Conservation (phyloP, 2,888 invertebrate species). For the Tenthredo distinguenda region DNA sequence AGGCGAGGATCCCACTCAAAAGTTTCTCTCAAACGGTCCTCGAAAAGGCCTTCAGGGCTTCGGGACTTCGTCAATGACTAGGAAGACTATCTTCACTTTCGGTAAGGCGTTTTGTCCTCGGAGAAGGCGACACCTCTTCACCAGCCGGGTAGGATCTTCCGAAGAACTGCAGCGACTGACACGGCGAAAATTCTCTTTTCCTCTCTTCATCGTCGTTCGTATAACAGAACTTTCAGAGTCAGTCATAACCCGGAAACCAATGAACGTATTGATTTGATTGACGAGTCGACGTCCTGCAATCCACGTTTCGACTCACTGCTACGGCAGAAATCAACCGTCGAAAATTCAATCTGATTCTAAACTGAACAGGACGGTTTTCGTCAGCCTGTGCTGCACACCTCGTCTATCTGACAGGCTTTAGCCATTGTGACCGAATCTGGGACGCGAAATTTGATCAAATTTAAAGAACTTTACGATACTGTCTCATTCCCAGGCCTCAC, state of each 20-base stretch:
- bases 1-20: neutral
- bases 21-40: neutral
- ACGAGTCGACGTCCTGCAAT: neutral
- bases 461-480: too few species aligned
- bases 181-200: neutral
- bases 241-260: neutral
- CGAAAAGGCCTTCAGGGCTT: neutral
- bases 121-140: neutral
- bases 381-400: neutral
- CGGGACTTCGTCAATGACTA: neutral
- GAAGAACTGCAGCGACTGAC: neutral
- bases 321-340: neutral
- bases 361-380: neutral
- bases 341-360: conserved; percentile 2
- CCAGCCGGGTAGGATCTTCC: neutral
- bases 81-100: neutral
- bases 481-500: too few species aligned
- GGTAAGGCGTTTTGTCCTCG: neutral
- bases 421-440: neutral
- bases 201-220: neutral
- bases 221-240: neutral
- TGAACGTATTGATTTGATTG: neutral
- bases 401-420: neutral
- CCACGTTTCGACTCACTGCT: neutral
- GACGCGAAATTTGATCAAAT: neutral